phyloP scores from a whole-genome alignment of 2,888 invertebrate species.

The Oxystoma pomonae region DNA sequence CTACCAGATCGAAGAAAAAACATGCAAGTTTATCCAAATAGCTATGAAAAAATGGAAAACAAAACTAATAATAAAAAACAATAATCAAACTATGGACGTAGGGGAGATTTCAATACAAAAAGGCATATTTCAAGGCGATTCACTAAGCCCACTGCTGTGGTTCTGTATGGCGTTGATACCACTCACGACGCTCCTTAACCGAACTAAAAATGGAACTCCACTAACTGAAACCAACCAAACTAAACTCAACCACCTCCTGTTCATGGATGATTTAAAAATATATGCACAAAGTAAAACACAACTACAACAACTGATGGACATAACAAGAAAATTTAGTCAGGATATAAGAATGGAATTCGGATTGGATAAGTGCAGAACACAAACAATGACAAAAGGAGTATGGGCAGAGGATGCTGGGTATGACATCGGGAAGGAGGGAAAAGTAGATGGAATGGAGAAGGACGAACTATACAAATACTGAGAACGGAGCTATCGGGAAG shows the following conservation, averaged over 20 bases:
- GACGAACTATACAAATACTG: not conserved
- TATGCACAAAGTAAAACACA: not conserved
- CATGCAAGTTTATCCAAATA: too few species aligned
- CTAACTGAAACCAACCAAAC: not conserved
- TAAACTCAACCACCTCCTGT: not conserved
- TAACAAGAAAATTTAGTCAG: not conserved
- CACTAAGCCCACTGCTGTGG: too few species aligned
- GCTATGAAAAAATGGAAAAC: too few species aligned
- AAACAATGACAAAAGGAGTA: not conserved
- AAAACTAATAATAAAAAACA: too few species aligned
- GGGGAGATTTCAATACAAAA: too few species aligned
- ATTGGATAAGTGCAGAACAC: not conserved
- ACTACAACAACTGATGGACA: not conserved
- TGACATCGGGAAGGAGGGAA: not conserved
- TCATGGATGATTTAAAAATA: not conserved
- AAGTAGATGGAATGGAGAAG: too few species aligned
- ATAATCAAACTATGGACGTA: too few species aligned
- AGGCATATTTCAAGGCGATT: too few species aligned
- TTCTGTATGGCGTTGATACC: too few species aligned
- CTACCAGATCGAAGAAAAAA: too few species aligned
- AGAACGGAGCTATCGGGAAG: not conserved
- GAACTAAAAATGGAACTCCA: not conserved
- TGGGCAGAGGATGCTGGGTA: not conserved
- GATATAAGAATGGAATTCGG: conserved; percentile 2
- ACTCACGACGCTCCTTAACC: too few species aligned